Evolutionary conservation across 2,888 invertebrate genomes (phyloP), one percentile per base, ranked within the genome.

Genomic region (Dioctria linearis): DNA sequence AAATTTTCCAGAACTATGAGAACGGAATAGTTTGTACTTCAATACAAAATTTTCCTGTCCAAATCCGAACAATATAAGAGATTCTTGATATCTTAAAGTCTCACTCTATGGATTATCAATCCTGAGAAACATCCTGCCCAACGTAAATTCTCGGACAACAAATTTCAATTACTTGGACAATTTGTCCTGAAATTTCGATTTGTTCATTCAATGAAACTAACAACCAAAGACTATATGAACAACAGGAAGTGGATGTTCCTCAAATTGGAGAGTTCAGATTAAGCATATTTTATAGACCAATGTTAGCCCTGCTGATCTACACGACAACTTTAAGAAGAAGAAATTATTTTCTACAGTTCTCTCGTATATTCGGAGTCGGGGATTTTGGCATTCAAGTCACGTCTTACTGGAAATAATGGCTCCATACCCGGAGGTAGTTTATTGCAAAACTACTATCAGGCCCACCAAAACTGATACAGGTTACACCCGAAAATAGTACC

Each of bases 391-490:
- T 63, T 3, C 78, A 49, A 63, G 61, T 78, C 78, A 78, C 78
- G 78, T 78, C 40, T 39, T 78, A n/a, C 43, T 49, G 49, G 78
- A 78, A 78, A 65, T 78, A 78, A 78, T 78, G 78, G 78, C 37
- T 78, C 78, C 40, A 78, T 78, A 63, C 63, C 78, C 57, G 39
- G 46, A 39, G 78, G 63, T 63, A 76, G 76, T 76, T 61, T 76
- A 76, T 76, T 63, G 39, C 65, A 78, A 78, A 78, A 78, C 78
- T 78, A 67, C 43, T n/a, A 25, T 59, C 57, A 39, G 75, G 25
- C 39, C 57, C 39, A 39, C 49, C 46, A 4, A 13, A 75, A 78
- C 78, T 78, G 78, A 78, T 65, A 78, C 51, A 49, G 78, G 63
- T 63, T 78, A 78, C 49, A 63, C 37, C 65, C 49, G 42, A 75